Evolutionary conservation across 2,888 invertebrate species (phyloP).

Genomic region (Leucophenga maculata): DNA sequence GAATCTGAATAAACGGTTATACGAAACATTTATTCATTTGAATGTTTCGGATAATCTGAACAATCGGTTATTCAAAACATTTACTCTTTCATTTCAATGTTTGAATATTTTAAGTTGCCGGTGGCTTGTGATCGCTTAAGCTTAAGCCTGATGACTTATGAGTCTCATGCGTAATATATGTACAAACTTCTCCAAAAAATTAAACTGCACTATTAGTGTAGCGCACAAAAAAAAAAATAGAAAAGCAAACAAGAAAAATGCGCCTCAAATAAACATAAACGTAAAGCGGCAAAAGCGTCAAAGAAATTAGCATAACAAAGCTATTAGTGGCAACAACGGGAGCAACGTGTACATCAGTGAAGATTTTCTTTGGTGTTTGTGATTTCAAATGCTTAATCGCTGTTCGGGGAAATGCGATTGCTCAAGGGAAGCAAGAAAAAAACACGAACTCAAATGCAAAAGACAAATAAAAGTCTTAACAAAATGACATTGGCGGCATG

Average conservation of each 20-base stretch:
- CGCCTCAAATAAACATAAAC: neutral
- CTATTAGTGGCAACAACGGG: constrained; percentile 41
- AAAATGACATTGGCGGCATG: constrained; percentile 27
- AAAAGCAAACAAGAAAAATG: constrained; percentile 7
- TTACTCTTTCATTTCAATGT: too few species aligned
- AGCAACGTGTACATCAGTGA: neutral
- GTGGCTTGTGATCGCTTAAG: too few species aligned
- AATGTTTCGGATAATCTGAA: too few species aligned
- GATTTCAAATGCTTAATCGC: constrained; percentile 49
- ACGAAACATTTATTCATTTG: too few species aligned
- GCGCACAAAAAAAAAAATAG: constrained; percentile 7
- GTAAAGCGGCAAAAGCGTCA: constrained; percentile 27
- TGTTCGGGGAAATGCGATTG: constrained; percentile 9
- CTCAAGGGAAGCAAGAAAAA: constrained; percentile 44
- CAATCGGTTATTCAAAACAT: too few species aligned
- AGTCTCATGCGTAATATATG: too few species aligned
- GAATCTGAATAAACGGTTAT: too few species aligned
- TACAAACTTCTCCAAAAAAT: too few species aligned
- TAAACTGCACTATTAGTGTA: too few species aligned
- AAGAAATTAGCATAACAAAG: constrained; percentile 62
- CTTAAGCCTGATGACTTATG: too few species aligned
- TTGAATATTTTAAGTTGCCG: too few species aligned
- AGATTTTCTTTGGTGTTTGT: constrained; percentile 36
- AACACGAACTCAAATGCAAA: neutral
- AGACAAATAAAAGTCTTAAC: constrained; percentile 19